Percentiles rank a stretch among this genome's conserved stretches.
These are phyloP conservation scores for Urophycis tenuis DNA, from an alignment of 2,797 vertebrate genomes.

Conservation along the genomic window DNA sequence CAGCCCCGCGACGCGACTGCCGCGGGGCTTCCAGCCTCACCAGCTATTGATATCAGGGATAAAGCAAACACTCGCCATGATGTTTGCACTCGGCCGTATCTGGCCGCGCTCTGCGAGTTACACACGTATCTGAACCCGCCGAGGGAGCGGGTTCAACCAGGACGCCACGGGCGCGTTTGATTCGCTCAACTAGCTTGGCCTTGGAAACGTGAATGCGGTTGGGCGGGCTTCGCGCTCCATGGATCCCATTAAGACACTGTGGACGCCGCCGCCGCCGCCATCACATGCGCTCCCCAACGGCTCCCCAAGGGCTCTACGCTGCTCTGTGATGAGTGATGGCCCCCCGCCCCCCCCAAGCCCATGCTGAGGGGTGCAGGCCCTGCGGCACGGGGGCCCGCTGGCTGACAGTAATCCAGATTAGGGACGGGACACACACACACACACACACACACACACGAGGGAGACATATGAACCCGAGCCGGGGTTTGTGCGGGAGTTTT, in stretches of 20 bases:
- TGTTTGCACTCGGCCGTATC: constrained; percentile 9
- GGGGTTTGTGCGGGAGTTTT: neutral
- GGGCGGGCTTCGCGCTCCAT: constrained; percentile 29
- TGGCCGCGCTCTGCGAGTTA: constrained; percentile 10
- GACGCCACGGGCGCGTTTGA: constrained; percentile 4
- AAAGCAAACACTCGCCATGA: constrained; percentile 19
- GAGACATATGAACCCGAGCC: neutral
- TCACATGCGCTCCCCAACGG: no score
- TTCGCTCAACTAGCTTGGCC: constrained; percentile 19
- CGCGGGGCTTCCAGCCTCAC: constrained; percentile 33
- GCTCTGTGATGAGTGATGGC: no score
- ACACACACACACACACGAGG: no score
- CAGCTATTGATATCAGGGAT: constrained; percentile 28
- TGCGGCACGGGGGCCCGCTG: neutral
- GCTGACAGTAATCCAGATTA: neutral
- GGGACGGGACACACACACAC: neutral
- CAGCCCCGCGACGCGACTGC: constrained; percentile 36
- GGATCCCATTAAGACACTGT: constrained; percentile 33
- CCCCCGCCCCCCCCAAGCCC: no score
- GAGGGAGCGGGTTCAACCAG: constrained; percentile 21
- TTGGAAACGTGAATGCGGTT: constrained; percentile 28
- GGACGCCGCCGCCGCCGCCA: constrained; percentile 13
- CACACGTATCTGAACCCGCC: neutral
- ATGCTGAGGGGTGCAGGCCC: neutral
- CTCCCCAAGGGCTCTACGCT: no score